Evolutionary conservation across 2,888 invertebrate species (phyloP), one percentile per base, ranked within the genome.

Genomic region (Sphecodes monilicornis): DNA sequence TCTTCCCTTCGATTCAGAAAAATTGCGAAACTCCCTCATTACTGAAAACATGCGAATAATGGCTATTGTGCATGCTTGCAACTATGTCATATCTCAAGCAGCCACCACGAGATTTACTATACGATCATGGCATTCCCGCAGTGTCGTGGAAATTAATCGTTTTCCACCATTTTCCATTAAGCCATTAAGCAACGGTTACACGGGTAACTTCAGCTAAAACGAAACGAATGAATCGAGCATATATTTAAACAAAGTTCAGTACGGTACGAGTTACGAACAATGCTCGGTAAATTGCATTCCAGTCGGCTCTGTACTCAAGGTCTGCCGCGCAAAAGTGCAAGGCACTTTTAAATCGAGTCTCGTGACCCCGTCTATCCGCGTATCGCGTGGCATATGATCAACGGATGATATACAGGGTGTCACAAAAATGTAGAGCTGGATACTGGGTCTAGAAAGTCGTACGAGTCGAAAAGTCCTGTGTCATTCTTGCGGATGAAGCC

Each of bases 301-400:
- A 92, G 60, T 18, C 60, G 85, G 90, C 91, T 90, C 91, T 22
- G 91, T 91, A 91, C 92, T 92, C 93, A 92, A 93, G 92, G 92
- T 89, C 92, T 90, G 50, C 57, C 70, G 39, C 29, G 80, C 70
- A 77, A 85, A 79, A 69, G 83, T 78, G 75, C 76, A 79, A 50
- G 18, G 78, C 74, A 82, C 78, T 85, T 78, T 88, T 78, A 50
- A 82, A 66, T 74, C 41, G n/a, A 81, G 79, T 84, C 87, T 80
- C 71, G 66, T 75, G 79, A 87, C 76, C 81, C 46, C 66, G 32
- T 22, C 41, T 29, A 54, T 36, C 10, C 68, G 22, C 8, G 36
- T n/a, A 32, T 68, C 16, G 18, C 18, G 10, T 39, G 32, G 1
- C 29, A 18, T 50, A 26, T 32, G n/a, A 18, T 18, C 72, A 13